Evolutionary conservation across 2,797 vertebrate species (phyloP).

Genomic region (Sphaeramia orbicularis): DNA sequence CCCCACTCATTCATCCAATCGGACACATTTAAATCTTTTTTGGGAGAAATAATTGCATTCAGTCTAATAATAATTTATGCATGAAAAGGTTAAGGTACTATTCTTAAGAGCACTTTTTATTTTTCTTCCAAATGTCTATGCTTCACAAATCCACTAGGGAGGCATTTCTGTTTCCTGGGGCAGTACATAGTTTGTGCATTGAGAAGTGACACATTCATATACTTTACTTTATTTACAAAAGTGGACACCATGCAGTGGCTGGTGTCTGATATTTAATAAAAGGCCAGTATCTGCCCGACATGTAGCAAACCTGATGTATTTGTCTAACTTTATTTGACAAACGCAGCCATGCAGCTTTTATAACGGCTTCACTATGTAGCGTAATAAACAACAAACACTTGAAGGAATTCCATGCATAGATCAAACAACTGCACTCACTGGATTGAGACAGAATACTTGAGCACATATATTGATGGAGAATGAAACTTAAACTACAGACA

Average conservation of each 20-base stretch:
- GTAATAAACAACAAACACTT: background rate
- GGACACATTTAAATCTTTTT: too few species aligned
- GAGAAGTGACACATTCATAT: background rate
- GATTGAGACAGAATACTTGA: conserved; percentile 5
- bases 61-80: too few species aligned
- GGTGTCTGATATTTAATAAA: background rate
- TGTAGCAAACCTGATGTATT: background rate
- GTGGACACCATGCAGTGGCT: background rate
- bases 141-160: too few species aligned
- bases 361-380: background rate
- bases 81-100: too few species aligned
- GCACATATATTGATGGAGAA: background rate
- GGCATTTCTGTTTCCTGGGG: background rate
- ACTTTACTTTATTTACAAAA: background rate
- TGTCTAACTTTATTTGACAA: background rate
- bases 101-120: too few species aligned
- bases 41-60: too few species aligned
- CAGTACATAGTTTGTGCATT: background rate
- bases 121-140: too few species aligned
- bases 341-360: background rate
- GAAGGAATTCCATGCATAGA: background rate
- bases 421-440: conserved; percentile 1
- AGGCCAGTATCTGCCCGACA: background rate
- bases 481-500: background rate
- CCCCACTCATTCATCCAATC: too few species aligned